A percentile compares a stretch with the other conserved stretches of the same genome.
These are phyloP conservation scores for Drosophila melanica DNA, from an alignment of 1,140 invertebrate species.

Conservation along the genomic window DNA sequence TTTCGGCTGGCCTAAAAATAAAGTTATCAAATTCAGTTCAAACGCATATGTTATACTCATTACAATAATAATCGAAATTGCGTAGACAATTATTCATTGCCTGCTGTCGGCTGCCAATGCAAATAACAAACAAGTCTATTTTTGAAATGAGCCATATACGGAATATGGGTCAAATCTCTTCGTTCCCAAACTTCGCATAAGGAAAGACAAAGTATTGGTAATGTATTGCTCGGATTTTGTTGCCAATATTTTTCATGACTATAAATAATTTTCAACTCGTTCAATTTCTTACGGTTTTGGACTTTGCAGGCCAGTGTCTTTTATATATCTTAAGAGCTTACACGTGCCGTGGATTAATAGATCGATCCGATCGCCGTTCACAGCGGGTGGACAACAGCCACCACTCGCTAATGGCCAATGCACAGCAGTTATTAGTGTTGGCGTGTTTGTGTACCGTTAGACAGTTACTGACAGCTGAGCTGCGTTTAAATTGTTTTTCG, in stretches of 20 bases:
- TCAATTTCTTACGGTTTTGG: conserved; percentile 24
- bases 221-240: neutral
- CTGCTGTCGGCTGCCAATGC: conserved; percentile 1
- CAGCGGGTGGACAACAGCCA: conserved; percentile 37
- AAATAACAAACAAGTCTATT: conserved; percentile 22
- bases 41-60: neutral
- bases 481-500: conserved; percentile 36
- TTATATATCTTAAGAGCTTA: conserved; percentile 64
- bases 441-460: conserved; percentile 61
- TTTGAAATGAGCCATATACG: neutral
- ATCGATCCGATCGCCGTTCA: conserved; percentile 22
- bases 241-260: conserved; percentile 15
- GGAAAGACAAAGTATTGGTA: conserved; percentile 15
- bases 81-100: conserved; percentile 4
- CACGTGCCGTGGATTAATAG: conserved; percentile 74
- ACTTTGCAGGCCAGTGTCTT: conserved; percentile 25
- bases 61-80: neutral
- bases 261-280: conserved; percentile 4
- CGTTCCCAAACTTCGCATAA: conserved; percentile 10
- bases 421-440: conserved; percentile 34
- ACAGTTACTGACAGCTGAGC: conserved; percentile 48
- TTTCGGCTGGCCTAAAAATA: neutral
- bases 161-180: conserved; percentile 42
- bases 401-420: neutral
- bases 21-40: neutral